Percentiles rank a stretch among this genome's conserved stretches.
phyloP scores from a whole-genome alignment of 2,888 invertebrate species.

The Chesias legatella region DNA sequence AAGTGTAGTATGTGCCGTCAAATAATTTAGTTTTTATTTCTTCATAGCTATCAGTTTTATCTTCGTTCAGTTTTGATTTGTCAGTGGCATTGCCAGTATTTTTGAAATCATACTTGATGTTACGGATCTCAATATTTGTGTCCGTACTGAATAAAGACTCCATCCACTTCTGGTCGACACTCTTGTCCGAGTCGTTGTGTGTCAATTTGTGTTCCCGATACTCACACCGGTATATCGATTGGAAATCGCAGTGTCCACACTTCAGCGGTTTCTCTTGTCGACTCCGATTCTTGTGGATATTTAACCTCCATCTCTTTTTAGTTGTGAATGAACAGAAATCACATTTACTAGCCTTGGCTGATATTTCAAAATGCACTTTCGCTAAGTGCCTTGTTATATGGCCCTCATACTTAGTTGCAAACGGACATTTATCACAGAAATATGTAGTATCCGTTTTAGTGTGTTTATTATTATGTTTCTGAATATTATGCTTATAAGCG shows the following conservation, averaged over 20 bases:
- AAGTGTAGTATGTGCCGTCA: slow-evolving; percentile 6
- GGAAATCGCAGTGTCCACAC: slow-evolving; percentile 48
- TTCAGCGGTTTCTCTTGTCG: slow-evolving; percentile 36
- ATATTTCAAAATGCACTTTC: slow-evolving; percentile 53
- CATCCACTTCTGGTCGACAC: slow-evolving; percentile 7
- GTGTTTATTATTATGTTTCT: slow-evolving; percentile 43
- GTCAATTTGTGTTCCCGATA: slow-evolving; percentile 47
- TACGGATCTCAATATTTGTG: too few relatives aligned
- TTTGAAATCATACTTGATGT: too few relatives aligned
- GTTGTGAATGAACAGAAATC: slow-evolving; percentile 56
- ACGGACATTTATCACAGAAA: slow-evolving; percentile 57
- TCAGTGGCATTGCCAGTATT: not conserved
- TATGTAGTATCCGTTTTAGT: slow-evolving; percentile 27
- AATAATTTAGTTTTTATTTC: slow-evolving; percentile 5
- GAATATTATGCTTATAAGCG: slow-evolving; percentile 39
- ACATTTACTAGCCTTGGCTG: slow-evolving; percentile 48
- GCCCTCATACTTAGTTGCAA: slow-evolving; percentile 52
- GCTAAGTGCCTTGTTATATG: slow-evolving; percentile 56
- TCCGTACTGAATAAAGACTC: not conserved
- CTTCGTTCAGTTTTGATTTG: not conserved
- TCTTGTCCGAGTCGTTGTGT: slow-evolving; percentile 17
- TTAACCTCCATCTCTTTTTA: slow-evolving; percentile 50
- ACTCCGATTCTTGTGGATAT: slow-evolving; percentile 50
- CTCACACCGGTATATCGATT: slow-evolving; percentile 51
- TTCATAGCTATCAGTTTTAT: not conserved